These are phyloP conservation scores for Glossophaga mutica DNA, from an alignment of 2,797 vertebrate genomes.

Conservation along the genomic window DNA sequence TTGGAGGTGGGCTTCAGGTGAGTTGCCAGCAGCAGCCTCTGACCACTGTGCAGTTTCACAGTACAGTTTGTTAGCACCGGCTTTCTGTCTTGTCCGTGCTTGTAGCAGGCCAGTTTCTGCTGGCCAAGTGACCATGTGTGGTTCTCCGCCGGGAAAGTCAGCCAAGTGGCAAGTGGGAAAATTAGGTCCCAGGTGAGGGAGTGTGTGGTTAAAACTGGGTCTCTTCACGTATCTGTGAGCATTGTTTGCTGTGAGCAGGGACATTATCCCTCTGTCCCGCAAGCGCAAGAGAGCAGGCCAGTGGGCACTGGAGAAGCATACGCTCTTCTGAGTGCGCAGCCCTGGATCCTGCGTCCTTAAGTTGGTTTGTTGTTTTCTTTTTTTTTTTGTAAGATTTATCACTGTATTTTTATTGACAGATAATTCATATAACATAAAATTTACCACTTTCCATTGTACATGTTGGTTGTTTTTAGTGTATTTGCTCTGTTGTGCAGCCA, in stretches of 20 bases:
- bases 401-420: not conserved
- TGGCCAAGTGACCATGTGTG: too few species aligned
- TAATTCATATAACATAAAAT: not conserved
- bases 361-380: not conserved
- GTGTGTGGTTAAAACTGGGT: not conserved
- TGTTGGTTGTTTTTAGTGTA: not conserved
- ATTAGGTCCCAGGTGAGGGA: not conserved
- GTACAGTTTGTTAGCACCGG: too few species aligned
- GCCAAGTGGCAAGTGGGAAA: not conserved
- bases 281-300: too few species aligned
- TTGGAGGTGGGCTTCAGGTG: slow-evolving; percentile 96
- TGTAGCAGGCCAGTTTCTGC: not conserved
- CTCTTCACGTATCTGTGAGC: not conserved
- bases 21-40: not conserved
- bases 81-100: not conserved
- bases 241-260: not conserved
- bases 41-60: not conserved
- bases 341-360: not conserved
- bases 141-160: not conserved
- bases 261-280: not conserved
- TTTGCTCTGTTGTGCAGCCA: rapidly evolving
- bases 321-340: not conserved
- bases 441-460: not conserved
- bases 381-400: not conserved
- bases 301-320: rapidly evolving